A percentile compares a stretch with the other conserved stretches of the same genome.
Evolutionary conservation across 1,140 invertebrate genomes (phyloP).

Genomic region (Orchesella cincta): DNA sequence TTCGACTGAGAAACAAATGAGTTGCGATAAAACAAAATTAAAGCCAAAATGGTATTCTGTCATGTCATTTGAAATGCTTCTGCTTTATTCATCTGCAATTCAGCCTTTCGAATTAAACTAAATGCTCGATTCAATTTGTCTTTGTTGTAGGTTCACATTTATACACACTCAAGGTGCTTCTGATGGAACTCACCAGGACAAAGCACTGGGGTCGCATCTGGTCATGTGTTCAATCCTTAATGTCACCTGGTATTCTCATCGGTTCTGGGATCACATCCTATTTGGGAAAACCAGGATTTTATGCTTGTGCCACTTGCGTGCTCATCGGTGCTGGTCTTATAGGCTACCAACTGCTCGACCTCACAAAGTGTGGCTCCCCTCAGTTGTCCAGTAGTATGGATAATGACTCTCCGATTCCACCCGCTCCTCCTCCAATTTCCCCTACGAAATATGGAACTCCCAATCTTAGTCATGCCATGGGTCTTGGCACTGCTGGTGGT

Average conservation of each 20-base stretch:
- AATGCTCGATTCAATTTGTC: constrained; percentile 11
- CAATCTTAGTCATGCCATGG: not conserved
- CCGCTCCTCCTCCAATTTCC: constrained; percentile 44
- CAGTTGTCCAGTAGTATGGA: constrained; percentile 38
- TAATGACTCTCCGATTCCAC: constrained; percentile 49
- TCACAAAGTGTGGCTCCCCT: constrained; percentile 46
- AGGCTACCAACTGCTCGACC: constrained; percentile 46
- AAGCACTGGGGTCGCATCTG: constrained; percentile 50
- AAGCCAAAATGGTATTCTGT: too few relatives aligned
- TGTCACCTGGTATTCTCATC: constrained; percentile 45
- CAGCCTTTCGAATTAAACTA: not conserved
- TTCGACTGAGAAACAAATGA: too few relatives aligned
- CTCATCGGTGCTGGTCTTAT: constrained; percentile 45
- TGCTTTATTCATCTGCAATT: too few relatives aligned
- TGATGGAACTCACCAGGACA: constrained; percentile 50
- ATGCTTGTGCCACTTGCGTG: constrained; percentile 49
- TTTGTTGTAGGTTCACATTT: constrained; percentile 46
- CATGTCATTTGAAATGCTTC: too few relatives aligned
- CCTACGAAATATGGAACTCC: constrained; percentile 38
- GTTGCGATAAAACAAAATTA: too few relatives aligned
- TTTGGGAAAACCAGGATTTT: constrained; percentile 45
- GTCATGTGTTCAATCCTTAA: constrained; percentile 43
- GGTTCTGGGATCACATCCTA: constrained; percentile 42
- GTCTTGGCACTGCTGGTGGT: not conserved
- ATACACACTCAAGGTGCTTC: constrained; percentile 48